Evolutionary conservation across 2,888 invertebrate species (phyloP).

Genomic region (Agriotes lineatus): DNA sequence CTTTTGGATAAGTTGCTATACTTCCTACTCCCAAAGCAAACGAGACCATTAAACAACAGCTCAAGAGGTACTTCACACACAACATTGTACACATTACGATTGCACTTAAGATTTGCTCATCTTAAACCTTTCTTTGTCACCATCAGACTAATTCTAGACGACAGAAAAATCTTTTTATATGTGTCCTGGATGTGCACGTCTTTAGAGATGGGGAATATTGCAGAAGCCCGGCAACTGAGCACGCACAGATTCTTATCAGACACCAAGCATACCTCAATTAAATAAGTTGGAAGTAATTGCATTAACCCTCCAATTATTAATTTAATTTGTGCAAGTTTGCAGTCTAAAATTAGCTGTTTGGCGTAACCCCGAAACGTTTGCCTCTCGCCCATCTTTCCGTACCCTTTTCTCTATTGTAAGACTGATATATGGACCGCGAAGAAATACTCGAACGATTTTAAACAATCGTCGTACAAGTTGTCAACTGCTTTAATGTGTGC

Average conservation of each 20-base stretch:
- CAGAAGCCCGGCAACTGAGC: background rate
- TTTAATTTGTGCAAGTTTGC: background rate
- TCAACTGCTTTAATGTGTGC: conserved; percentile 35
- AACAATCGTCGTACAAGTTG: conserved; percentile 49
- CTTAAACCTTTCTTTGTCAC: conserved; percentile 23
- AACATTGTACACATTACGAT: conserved; percentile 13
- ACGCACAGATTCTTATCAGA: background rate
- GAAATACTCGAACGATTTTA: conserved; percentile 51
- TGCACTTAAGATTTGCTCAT: conserved; percentile 10
- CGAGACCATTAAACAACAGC: background rate
- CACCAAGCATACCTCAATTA: too few relatives aligned
- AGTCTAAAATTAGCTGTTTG: background rate
- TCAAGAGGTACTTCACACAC: conserved; percentile 5
- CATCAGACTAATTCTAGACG: conserved; percentile 31
- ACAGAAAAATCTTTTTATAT: conserved; percentile 49
- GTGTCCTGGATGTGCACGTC: conserved; percentile 58
- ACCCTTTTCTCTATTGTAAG: conserved; percentile 51
- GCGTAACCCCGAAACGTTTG: too few relatives aligned
- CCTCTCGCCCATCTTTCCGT: conserved; percentile 7
- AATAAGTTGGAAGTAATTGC: too few relatives aligned
- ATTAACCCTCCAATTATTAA: too few relatives aligned
- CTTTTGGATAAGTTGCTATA: conserved; percentile 6
- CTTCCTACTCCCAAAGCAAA: background rate
- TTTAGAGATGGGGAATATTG: conserved; percentile 41
- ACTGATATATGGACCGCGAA: conserved; percentile 54